Base-by-base conservation (phyloP, 2,888 invertebrate genomes). In the Drosophila anceps region DNA sequence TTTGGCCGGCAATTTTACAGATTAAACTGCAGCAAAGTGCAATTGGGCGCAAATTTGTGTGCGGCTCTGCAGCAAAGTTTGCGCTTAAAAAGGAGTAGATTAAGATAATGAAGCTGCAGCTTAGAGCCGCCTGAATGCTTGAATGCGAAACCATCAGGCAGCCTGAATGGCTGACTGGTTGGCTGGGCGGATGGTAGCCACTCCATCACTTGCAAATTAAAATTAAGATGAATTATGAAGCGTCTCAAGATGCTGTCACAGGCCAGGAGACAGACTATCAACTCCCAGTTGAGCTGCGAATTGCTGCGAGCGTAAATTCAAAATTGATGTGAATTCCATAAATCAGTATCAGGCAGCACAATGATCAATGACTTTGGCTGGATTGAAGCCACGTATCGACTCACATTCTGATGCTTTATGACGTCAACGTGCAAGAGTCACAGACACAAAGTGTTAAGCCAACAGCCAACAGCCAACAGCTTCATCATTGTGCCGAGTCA, bases 161-260 rank as follows among this genome's bases (percentile, higher is more conserved):
- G 53, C 9, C 39, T 43, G 54, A 61, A 33, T 64, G 63, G 35
- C 31, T 73, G 67, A 15, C 27, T 59, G 57, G 4, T 18, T 64
- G 53, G 1, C 27, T 65, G 59, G 13, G 51, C 9, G 43, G 9
- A 54, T 84, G 82, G 77, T 80, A 88, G 88, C 78, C 69, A 84
- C 88, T 84, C 88, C 84, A 84, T 84, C 84, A 86, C 88, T 86
- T 71, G 81, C 79, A 89, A 85, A 85, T 85, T 85, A 89, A 85
- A 88, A 87, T 85, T 82, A 89, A 88, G 90, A 85, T 89, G 86
- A 87, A 88, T 84, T 87, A 87, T 87, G 90, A 76, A 79, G 61
- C 71, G 75, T 73, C 87, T 82, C 82, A 70, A 84, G 88, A 73
- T 73, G 82, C 78, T 79, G 78, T 77, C 73, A 81, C 43, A 64